Evolutionary conservation across 2,797 vertebrate species (phyloP), one percentile per base, ranked within the genome.

Genomic region (Sardinella longiceps): DNA sequence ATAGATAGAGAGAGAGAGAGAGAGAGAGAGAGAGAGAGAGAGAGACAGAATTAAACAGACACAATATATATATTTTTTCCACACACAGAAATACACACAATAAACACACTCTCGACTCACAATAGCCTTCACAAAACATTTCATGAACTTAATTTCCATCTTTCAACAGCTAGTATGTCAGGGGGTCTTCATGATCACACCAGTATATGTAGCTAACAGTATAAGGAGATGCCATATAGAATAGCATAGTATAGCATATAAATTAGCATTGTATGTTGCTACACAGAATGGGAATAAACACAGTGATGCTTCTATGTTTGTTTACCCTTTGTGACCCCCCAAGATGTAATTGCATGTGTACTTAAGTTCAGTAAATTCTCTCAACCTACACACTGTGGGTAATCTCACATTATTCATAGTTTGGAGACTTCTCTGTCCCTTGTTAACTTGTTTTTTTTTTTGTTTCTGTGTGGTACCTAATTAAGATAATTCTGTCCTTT

Each of bases 311-410:
- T 14, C 15, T 37, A 12, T 37, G 14, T 14, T 25, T 37, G 25
- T 70, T 33, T 70, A 23, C 51, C 51, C 30, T 70, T 33, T 18
- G 12, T 70, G 12, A 37, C 66, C 30, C 30, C 30, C 66, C 20
- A 30, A 70, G 66, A 70, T 70, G 28, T 70, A 37, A 70, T 70
- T 70, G 37, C 30, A 5, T n/a, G 66, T 70, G 66, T 28, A 70
- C 1, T 18, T 12, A 18, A 70, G 33, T 5, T 14, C 33, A 70
- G 70, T 9, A 20, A 23, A 77, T 20, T 77, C 33, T 6, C 37
- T 53, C 30, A 70, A 12, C 37, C 70, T 70, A 77, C 12, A 70
- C 18, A 15, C 66, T 18, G 66, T 30, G 10, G 15, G 5, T 74
- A 14, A 7, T 37, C 2, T 58, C 28, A 39, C 5, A 66, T 66